Conservation (phyloP, 2,113 vertebrate species). For the Tiliqua scincoides region DNA sequence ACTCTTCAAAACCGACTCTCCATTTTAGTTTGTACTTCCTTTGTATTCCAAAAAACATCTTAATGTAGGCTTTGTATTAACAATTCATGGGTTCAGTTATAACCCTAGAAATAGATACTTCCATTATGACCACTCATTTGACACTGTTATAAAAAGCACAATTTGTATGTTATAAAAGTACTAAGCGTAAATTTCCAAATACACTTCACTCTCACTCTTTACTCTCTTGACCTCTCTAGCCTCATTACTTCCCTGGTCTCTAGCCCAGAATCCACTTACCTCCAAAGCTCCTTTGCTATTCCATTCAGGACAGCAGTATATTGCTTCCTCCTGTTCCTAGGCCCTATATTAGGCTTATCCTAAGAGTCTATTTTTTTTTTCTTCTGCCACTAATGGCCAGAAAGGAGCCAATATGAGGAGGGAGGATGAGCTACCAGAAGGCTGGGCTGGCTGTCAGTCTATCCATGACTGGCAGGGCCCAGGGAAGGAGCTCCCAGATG, state of each 20-base stretch:
- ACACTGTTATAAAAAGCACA: neutral
- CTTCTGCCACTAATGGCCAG: too few species aligned
- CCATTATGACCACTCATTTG: neutral
- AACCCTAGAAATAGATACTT: neutral
- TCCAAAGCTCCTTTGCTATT: too few species aligned
- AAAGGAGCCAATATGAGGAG: too few species aligned
- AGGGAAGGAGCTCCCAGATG: too few species aligned
- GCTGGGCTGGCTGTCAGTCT: too few species aligned
- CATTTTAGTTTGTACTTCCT: neutral
- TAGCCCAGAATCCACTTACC: neutral
- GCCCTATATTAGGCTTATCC: neutral
- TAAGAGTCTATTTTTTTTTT: neutral
- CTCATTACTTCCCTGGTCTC: neutral
- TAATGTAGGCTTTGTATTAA: neutral
- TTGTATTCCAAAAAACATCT: neutral
- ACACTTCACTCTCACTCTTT: neutral
- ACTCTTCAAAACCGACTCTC: neutral
- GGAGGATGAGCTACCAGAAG: too few species aligned
- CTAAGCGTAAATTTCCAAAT: neutral
- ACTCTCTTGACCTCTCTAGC: neutral
- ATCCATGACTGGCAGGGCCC: too few species aligned
- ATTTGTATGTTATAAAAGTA: neutral
- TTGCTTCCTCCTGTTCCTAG: neutral
- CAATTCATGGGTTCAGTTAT: neutral
- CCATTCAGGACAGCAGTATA: neutral